These are phyloP conservation scores for Mycogona germanica DNA, from an alignment of 2,888 invertebrate genomes.

Conservation along the genomic window DNA sequence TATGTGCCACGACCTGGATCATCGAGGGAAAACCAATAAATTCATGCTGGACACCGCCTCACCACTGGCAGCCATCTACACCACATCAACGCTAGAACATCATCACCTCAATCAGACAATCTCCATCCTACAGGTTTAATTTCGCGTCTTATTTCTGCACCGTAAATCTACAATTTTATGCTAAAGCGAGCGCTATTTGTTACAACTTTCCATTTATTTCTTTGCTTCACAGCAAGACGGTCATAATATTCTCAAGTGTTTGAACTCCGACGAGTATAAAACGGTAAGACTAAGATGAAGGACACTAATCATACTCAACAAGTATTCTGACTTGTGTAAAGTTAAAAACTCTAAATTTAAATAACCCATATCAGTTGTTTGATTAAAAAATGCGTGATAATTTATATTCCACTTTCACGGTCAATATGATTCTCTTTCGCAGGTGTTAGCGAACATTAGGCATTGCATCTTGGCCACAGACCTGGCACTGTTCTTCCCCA, in stretches of 20 bases:
- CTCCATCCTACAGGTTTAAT: slow-evolving; percentile 53
- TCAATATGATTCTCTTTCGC: too few relatives aligned
- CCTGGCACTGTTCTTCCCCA: slow-evolving; percentile 65
- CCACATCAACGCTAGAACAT: slow-evolving; percentile 75
- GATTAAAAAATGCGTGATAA: too few relatives aligned
- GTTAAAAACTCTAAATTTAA: too few relatives aligned
- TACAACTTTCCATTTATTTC: not conserved
- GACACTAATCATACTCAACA: too few relatives aligned
- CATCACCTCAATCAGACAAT: slow-evolving; percentile 83
- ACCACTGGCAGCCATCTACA: slow-evolving; percentile 69
- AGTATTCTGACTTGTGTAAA: too few relatives aligned
- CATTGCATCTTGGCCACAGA: slow-evolving; percentile 79
- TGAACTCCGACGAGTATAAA: slow-evolving; percentile 59
- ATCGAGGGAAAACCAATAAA: slow-evolving; percentile 73
- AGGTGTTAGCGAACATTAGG: slow-evolving; percentile 58
- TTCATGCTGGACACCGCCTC: slow-evolving; percentile 73
- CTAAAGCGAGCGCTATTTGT: not conserved
- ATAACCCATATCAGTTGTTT: too few relatives aligned
- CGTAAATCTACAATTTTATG: too few relatives aligned
- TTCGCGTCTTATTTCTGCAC: not conserved
- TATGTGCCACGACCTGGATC: slow-evolving; percentile 74
- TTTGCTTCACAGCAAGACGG: slow-evolving; percentile 52
- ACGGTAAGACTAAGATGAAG: slow-evolving; percentile 27
- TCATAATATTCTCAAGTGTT: slow-evolving; percentile 67
- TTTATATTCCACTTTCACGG: too few relatives aligned